These are phyloP conservation scores for Capreolus pygargus DNA, from an alignment of 2,113 vertebrate genomes.

Conservation along the genomic window DNA sequence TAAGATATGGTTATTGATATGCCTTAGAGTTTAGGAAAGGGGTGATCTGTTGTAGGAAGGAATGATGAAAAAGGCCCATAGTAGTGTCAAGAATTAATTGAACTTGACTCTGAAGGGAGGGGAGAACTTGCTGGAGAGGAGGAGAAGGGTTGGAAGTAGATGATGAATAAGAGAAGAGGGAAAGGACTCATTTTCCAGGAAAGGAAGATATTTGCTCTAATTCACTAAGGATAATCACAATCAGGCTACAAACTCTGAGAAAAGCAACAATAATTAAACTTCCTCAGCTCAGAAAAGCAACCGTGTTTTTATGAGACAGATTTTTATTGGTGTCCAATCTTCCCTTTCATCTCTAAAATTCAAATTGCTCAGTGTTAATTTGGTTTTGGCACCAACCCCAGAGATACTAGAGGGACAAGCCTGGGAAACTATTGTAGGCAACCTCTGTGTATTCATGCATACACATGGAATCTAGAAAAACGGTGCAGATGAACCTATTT, in stretches of 20 bases:
- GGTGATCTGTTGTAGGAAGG: neutral
- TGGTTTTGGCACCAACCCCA: neutral
- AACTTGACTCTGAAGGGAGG: neutral
- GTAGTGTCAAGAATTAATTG: neutral
- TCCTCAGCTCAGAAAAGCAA: neutral
- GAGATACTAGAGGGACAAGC: neutral
- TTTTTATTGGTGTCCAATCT: slow-evolving; percentile 18
- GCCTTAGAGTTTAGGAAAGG: neutral
- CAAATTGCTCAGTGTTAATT: slow-evolving; percentile 7
- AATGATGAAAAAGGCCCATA: neutral
- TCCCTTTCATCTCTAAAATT: slow-evolving; percentile 38
- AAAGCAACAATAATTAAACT: neutral
- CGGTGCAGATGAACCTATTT: neutral
- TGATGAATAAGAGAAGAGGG: neutral
- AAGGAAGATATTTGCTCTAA: neutral
- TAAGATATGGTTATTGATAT: neutral
- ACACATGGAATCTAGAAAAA: neutral
- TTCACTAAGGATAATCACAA: neutral
- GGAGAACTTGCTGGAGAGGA: neutral
- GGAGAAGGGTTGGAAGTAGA: neutral
- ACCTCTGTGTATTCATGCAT: neutral
- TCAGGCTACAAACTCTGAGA: neutral
- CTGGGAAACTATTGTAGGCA: neutral
- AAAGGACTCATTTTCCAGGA: neutral
- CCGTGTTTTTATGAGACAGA: neutral